Conservation (phyloP, 2,113 vertebrate genomes). For the Micronycteris hirsuta region DNA sequence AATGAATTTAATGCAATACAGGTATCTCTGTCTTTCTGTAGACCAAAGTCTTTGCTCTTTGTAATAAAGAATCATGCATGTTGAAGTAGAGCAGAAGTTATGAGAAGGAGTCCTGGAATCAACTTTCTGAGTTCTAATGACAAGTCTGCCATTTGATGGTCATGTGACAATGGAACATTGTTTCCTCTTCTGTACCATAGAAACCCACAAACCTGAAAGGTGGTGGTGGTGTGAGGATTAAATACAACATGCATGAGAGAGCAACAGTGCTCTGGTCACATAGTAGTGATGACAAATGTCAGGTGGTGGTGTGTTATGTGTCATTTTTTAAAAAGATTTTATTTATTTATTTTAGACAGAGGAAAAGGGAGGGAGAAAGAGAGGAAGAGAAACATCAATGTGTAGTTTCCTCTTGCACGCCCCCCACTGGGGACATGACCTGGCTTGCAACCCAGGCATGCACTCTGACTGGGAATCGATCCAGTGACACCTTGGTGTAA, state of each 20-base stretch:
- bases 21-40: background rate
- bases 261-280: background rate
- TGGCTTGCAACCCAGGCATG: too few relatives aligned
- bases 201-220: background rate
- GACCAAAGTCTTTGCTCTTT: background rate
- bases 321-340: background rate
- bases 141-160: background rate
- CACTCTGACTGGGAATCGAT: too few relatives aligned
- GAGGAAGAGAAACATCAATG: too few relatives aligned
- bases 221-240: background rate
- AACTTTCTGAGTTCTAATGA: background rate
- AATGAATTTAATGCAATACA: background rate
- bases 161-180: background rate
- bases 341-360: too few relatives aligned
- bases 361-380: too few relatives aligned
- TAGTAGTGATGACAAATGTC: too few relatives aligned
- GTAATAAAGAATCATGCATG: background rate
- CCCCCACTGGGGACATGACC: too few relatives aligned
- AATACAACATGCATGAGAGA: rapidly evolving
- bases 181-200: rapidly evolving
- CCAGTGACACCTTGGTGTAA: too few relatives aligned
- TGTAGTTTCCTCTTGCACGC: too few relatives aligned
- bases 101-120: background rate
- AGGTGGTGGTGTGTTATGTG: background rate
- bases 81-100: background rate